Base-by-base conservation (phyloP, 2,797 vertebrate species). In the Platyrinchus mystaceus region DNA sequence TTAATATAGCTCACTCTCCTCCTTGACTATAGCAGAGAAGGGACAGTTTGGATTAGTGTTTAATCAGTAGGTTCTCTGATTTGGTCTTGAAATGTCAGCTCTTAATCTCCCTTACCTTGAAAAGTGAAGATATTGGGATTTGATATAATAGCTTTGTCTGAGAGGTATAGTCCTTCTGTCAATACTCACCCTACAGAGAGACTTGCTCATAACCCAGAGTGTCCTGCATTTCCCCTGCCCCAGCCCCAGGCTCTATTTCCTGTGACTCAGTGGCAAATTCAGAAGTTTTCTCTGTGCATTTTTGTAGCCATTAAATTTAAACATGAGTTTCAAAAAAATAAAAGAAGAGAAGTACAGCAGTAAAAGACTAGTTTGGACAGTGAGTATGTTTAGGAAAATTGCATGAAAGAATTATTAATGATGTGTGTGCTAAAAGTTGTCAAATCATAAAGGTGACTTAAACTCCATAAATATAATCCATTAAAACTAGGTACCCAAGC, bases 51-150 rank as follows among this genome's bases (percentile, higher is more conserved):
- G 68, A 91, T 94, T 90, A 93, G 74, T 77, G 43, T 91, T 95
- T 96, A 94, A 95, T 96, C 89, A 94, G 80, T 60, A 90, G 41
- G 20, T 91, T 90, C 85, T 94, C 80, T 53, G 73, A 52, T 78
- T 93, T 92, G 93, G 84, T 94, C 89, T 96, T 96, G 89, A 95
- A 95, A 91, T 90, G 83, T 92, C 96, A 94, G 22, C 37, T 94
- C 56, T 84, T 95, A 85, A 94, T 93, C 93, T 95, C 37, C 39
- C 58, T 69, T 93, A 47, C 78, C 85, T 85, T 96, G 81, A 95
- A 90, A 93, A 95, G 81, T 80, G 75, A 88, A 95, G 84, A 90
- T 94, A 76, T 52, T 94, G 64, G 87, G 87, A 77, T 88, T 69
- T 86, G 59, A 86, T 93, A 52, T 59, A 86, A 88, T 76, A 86